These are phyloP conservation scores for Trididemnum miniatum DNA, from an alignment of 23 tunicate genomes.

Conservation along the genomic window DNA sequence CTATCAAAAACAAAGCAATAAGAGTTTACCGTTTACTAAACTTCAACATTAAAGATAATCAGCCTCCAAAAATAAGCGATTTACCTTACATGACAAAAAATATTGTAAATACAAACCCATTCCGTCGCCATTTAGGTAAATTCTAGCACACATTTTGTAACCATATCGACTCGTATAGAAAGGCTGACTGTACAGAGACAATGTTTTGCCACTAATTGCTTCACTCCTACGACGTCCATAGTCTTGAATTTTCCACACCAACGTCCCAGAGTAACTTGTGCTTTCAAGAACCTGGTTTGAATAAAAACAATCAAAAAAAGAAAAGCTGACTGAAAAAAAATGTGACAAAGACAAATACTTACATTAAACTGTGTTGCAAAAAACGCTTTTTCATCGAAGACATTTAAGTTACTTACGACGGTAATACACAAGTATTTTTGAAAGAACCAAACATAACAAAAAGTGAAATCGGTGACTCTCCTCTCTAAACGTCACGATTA, in stretches of 20 bases:
- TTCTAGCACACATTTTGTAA: slow-evolving; percentile 92
- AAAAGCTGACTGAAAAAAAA: not conserved
- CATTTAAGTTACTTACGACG: too few species aligned
- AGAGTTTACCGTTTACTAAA: too few species aligned
- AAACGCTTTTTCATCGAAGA: not conserved
- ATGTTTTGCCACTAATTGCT: slow-evolving; percentile 67
- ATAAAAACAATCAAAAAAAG: not conserved
- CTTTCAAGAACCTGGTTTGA: slow-evolving; percentile 63
- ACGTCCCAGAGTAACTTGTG: slow-evolving; percentile 69
- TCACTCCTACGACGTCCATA: slow-evolving; percentile 62
- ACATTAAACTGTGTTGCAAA: too few species aligned
- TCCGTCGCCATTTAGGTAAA: slow-evolving; percentile 91
- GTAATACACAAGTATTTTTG: too few species aligned
- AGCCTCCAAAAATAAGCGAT: not conserved
- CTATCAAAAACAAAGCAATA: too few species aligned
- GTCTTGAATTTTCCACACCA: slow-evolving; percentile 85
- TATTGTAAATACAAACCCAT: slow-evolving; percentile 53
- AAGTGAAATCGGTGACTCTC: too few species aligned
- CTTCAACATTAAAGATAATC: too few species aligned
- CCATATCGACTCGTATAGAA: slow-evolving; percentile 90
- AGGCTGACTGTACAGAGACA: slow-evolving; percentile 90
- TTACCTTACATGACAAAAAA: not conserved
- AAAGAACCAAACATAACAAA: too few species aligned
- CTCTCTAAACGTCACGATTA: too few species aligned
- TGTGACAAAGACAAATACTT: too few species aligned